Percentiles rank a stretch among this genome's conserved stretches.
Conservation (phyloP, 53 echinoderm and acorn worm genomes). For the Mesocentrotus franciscanus region DNA sequence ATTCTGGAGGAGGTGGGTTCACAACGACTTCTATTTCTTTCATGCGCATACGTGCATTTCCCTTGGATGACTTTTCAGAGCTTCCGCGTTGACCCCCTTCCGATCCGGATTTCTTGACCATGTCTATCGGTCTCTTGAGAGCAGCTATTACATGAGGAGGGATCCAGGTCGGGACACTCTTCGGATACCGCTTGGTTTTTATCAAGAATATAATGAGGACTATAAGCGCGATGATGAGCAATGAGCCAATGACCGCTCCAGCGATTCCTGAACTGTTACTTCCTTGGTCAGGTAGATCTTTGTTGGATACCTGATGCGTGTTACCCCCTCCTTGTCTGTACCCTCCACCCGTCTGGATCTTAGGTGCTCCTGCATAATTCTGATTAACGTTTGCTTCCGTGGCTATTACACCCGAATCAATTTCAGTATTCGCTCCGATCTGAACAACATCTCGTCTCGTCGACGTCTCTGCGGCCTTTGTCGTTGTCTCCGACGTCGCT, state of each 20-base stretch:
- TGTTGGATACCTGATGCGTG: constrained; percentile 47
- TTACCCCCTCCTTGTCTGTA: neutral
- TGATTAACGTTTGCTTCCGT: constrained; percentile 23
- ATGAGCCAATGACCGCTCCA: constrained; percentile 45
- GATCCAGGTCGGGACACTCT: constrained; percentile 52
- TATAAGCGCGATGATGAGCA: constrained; percentile 50
- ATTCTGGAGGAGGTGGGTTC: constrained; percentile 88
- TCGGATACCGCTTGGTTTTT: constrained; percentile 63
- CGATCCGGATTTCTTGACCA: constrained; percentile 49
- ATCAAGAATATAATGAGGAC: constrained; percentile 52
- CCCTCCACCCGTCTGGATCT: constrained; percentile 35
- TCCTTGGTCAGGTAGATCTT: neutral
- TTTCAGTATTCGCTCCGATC: constrained; percentile 44
- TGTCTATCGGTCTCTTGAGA: constrained; percentile 52
- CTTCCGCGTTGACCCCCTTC: neutral
- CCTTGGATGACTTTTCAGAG: neutral
- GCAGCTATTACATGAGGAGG: constrained; percentile 52
- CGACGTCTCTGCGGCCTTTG: constrained; percentile 12
- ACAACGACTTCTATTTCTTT: constrained; percentile 86
- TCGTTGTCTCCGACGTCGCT: neutral
- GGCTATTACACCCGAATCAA: neutral
- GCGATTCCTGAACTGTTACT: constrained; percentile 20
- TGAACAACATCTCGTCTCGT: constrained; percentile 60
- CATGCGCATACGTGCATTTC: constrained; percentile 65
- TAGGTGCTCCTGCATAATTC: constrained; percentile 29